Evolutionary conservation across 2,113 vertebrate species (phyloP).

Genomic region (Probosciger aterrimus): DNA sequence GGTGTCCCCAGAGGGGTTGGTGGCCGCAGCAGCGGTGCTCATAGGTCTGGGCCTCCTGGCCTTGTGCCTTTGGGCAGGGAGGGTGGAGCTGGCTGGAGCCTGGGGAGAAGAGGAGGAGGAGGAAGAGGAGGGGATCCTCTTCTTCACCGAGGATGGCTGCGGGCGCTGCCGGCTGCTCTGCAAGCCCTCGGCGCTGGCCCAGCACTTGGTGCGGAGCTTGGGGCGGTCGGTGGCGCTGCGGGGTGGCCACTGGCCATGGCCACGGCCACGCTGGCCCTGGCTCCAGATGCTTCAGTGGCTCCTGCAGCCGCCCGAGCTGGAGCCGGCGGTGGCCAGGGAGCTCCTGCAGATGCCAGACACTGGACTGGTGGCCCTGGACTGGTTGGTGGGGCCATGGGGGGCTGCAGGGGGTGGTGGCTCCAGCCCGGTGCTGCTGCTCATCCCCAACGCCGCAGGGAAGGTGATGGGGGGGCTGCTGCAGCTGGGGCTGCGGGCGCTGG

Average conservation of each 20-base stretch:
- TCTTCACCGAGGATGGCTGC: not conserved
- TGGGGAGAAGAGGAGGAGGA: not conserved
- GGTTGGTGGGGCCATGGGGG: constrained; percentile 78
- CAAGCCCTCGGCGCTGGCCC: constrained; percentile 39
- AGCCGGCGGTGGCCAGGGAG: not conserved
- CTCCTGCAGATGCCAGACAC: not conserved
- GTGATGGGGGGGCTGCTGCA: constrained; percentile 73
- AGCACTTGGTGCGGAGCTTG: constrained; percentile 22
- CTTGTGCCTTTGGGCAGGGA: not conserved
- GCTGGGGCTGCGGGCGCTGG: constrained; percentile 76
- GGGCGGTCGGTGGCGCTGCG: not conserved
- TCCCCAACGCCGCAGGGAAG: constrained; percentile 81
- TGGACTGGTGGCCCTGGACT: constrained; percentile 50
- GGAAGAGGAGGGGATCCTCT: constrained; percentile 2
- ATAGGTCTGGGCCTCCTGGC: not conserved
- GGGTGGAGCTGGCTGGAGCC: not conserved
- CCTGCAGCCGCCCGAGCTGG: not conserved
- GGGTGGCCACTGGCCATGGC: not conserved
- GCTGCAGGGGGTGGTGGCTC: constrained; percentile 64
- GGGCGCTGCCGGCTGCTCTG: not conserved
- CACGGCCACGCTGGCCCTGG: not conserved
- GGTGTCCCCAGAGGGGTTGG: not conserved
- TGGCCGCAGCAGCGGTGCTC: not conserved
- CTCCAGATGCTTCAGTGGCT: constrained; percentile 14
- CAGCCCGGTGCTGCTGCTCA: constrained; percentile 77